Evolutionary conservation across 2,888 invertebrate species (phyloP).

Genomic region (Metalampra italica): DNA sequence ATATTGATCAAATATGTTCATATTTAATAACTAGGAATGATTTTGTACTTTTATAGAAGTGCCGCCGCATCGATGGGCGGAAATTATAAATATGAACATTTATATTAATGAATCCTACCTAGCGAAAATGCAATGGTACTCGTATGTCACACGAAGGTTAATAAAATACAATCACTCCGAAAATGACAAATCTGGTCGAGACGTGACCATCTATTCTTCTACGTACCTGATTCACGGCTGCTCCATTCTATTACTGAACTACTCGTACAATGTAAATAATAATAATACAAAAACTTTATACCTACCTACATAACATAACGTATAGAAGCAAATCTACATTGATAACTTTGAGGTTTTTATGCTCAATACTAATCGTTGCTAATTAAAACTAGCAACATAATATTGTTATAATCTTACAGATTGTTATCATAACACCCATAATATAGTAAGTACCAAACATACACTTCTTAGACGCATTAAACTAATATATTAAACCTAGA

Average conservation of each 20-base stretch:
- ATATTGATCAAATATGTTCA: too few relatives aligned
- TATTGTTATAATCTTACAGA: background rate
- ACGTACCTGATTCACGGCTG: slow-evolving; percentile 30
- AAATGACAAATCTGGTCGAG: slow-evolving; percentile 29
- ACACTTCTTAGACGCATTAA: too few relatives aligned
- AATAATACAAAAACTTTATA: slow-evolving; percentile 15
- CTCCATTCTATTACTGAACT: slow-evolving; percentile 32
- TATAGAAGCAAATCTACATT: slow-evolving; percentile 4
- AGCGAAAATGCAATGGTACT: too few relatives aligned
- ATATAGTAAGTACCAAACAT: background rate
- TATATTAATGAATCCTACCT: background rate
- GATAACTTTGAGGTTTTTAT: slow-evolving; percentile 7
- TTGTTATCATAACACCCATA: background rate
- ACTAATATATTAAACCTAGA: too few relatives aligned
- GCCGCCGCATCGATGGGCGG: too few relatives aligned
- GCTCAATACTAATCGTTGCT: too few relatives aligned
- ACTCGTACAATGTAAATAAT: slow-evolving; percentile 22
- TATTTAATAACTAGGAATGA: too few relatives aligned
- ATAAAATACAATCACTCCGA: slow-evolving; percentile 40
- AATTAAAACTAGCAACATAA: slow-evolving; percentile 12
- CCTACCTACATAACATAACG: slow-evolving; percentile 1
- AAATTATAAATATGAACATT: too few relatives aligned
- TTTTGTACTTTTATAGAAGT: too few relatives aligned
- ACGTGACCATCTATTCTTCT: slow-evolving; percentile 46
- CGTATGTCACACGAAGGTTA: slow-evolving; percentile 38